Conservation (phyloP, 2,113 vertebrate species). For the Pachypanchax playfairii region DNA sequence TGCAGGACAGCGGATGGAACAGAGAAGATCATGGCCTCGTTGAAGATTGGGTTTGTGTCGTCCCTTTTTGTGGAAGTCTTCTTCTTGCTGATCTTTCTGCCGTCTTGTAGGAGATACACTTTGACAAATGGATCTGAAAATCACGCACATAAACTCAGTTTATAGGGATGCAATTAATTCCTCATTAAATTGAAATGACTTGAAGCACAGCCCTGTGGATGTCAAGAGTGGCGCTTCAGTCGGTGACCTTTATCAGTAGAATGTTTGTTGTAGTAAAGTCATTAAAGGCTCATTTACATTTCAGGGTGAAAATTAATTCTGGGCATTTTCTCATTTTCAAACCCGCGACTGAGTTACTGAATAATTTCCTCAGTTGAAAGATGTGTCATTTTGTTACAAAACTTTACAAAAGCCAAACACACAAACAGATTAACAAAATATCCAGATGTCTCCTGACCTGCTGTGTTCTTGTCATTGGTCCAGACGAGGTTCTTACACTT, state of each 20-base stretch:
- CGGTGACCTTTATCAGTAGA: slow-evolving; percentile 18
- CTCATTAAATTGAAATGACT: no score
- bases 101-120: slow-evolving; percentile 97
- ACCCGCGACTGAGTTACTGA: no score
- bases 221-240: no score
- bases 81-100: slow-evolving; percentile 99
- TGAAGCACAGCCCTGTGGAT: no score
- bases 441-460: slow-evolving; percentile 78
- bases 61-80: slow-evolving; percentile 93
- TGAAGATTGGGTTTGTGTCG: slow-evolving; percentile 95
- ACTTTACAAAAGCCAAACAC: background rate
- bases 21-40: slow-evolving; percentile 99
- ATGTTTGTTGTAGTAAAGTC: background rate
- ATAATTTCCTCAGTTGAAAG: background rate
- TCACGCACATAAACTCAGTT: background rate
- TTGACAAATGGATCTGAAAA: slow-evolving; percentile 94
- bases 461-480: slow-evolving; percentile 88
- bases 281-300: slow-evolving; percentile 7
- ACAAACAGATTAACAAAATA: background rate
- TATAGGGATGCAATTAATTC: no score
- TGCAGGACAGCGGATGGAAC: slow-evolving; percentile 93
- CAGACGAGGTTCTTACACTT: slow-evolving; percentile 96
- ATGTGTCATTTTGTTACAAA: slow-evolving; percentile 6
- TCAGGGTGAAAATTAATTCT: slow-evolving; percentile 2
- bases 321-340: slow-evolving; percentile 9